phyloP scores from a whole-genome alignment of 1,140 invertebrate genomes.

The Leptoteleia sp. region DNA sequence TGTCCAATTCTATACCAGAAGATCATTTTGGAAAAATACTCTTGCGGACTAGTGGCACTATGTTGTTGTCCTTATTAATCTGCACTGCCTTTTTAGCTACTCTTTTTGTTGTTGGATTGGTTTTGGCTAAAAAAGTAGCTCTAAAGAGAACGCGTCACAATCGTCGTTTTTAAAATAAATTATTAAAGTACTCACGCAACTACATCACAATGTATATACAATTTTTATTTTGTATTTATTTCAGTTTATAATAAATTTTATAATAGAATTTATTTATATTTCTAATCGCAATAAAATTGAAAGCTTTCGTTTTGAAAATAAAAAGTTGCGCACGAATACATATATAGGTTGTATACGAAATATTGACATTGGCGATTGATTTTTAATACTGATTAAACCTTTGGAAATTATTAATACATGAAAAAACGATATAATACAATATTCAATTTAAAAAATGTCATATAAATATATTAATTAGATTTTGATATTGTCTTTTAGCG shows the following conservation, averaged over 20 bases:
- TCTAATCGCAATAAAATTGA: constrained; percentile 17
- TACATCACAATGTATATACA: constrained; percentile 25
- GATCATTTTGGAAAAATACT: constrained; percentile 13
- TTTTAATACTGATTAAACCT: constrained; percentile 43
- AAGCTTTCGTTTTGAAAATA: constrained; percentile 4
- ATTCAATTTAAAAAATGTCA: no score
- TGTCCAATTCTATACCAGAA: constrained; percentile 5
- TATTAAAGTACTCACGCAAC: not conserved
- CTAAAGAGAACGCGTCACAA: constrained; percentile 34
- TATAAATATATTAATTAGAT: no score
- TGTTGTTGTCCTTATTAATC: constrained; percentile 20
- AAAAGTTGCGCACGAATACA: constrained; percentile 38
- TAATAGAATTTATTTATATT: no score
- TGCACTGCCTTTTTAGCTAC: constrained; percentile 30
- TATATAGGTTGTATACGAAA: constrained; percentile 40
- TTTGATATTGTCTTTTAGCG: no score
- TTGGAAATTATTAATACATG: not conserved
- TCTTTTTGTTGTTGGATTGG: constrained; percentile 33
- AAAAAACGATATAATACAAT: not conserved
- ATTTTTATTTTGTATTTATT: constrained; percentile 31
- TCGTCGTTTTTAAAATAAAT: constrained; percentile 52
- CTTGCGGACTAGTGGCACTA: constrained; percentile 22
- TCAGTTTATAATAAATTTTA: no score
- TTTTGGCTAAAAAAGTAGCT: constrained; percentile 32
- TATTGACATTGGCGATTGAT: constrained; percentile 39